Evolutionary conservation across 2,797 vertebrate species (phyloP), one percentile per base, ranked within the genome.

Genomic region (Pelochelys cantorii): DNA sequence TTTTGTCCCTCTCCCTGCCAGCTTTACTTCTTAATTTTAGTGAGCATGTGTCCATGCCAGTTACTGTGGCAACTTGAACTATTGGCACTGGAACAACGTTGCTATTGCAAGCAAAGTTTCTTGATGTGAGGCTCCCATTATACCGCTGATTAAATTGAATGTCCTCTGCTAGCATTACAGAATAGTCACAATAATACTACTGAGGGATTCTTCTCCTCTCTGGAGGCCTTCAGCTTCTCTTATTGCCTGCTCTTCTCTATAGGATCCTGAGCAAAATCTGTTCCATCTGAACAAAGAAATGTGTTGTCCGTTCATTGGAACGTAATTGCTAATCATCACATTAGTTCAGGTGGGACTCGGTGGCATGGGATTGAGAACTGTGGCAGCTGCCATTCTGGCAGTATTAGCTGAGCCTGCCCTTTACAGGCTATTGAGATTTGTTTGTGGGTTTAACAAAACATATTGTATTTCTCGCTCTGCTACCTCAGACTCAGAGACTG

Each of bases 61-160:
- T 93, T 90, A 93, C 92, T 96, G 85, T 90, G 86, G 92, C 87
- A 95, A 93, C 92, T 86, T 93, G 54, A 80, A 53, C 82, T 85
- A 8, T 59, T 85, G 83, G 31, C 82, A 86, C 59, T 18, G 65
- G n/a, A 34, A 71, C 65, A 53, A 65, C 27, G 85, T 92, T 90
- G 54, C 88, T 92, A 85, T 81, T 93, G 80, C 83, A 88, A 92
- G 34, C 57, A 86, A 90, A 90, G 81, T 52, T 93, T 86, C 81
- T 92, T 37, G 60, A 4, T 87, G 37, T 48, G 55, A 89, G 79
- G 90, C 90, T 93, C 90, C 62, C 86, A 53, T 90, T 86, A 91
- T 13, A 2, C 13, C 68, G 82, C 25, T 85, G 85, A 65, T 86
- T 74, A 84, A 59, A 85, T 54, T 48, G 77, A 85, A 71, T 81